Percentiles rank a stretch among this genome's conserved stretches.
These are phyloP conservation scores for Lepus europaeus DNA, from an alignment of 2,113 vertebrate genomes.

Conservation along the genomic window DNA sequence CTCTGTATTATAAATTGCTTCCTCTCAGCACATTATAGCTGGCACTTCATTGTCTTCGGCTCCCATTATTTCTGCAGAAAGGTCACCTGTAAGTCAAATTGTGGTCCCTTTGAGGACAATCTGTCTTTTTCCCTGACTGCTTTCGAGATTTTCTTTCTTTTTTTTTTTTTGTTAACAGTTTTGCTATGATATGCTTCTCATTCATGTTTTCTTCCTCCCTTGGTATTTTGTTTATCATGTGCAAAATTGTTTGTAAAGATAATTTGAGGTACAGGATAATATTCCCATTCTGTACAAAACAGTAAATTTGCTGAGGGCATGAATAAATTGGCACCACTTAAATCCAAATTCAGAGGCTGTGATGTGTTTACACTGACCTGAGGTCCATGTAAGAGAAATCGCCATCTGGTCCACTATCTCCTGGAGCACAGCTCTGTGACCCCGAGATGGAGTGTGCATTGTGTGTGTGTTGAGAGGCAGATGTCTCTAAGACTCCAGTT, in stretches of 20 bases:
- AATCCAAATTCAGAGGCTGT: neutral
- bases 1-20: constrained; percentile 29
- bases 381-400: neutral
- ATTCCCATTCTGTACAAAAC: constrained; percentile 11
- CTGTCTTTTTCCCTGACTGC: neutral
- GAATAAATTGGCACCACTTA: neutral
- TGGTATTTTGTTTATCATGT: constrained; percentile 34
- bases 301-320: neutral
- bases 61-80: constrained; percentile 9
- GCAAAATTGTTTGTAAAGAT: constrained; percentile 51
- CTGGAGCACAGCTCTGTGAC: neutral
- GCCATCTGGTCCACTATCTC: neutral
- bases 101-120: constrained; percentile 37
- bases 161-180: constrained; percentile 41
- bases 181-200: constrained; percentile 24
- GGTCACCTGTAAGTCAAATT: neutral
- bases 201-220: constrained; percentile 21
- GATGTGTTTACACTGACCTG: neutral
- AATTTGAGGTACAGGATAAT: constrained; percentile 23
- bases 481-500: neutral
- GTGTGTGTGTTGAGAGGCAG: too few species aligned
- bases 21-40: constrained; percentile 10
- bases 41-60: neutral
- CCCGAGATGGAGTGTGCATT: neutral
- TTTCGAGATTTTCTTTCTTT: constrained; percentile 11